Evolutionary conservation across 1,140 invertebrate genomes (phyloP).

Genomic region (Psilanteris sp.): DNA sequence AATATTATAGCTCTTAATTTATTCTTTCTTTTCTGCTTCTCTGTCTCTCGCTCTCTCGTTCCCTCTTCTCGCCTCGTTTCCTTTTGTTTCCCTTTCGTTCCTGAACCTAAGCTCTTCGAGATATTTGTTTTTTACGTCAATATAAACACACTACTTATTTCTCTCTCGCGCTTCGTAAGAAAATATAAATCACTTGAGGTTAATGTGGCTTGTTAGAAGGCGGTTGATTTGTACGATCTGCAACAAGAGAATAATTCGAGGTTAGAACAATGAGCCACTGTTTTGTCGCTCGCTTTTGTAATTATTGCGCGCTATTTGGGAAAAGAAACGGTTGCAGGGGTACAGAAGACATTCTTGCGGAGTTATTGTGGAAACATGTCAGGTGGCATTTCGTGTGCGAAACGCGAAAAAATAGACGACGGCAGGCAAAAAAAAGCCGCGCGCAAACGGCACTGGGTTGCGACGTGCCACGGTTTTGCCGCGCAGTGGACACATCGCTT

Average conservation of each 20-base stretch:
- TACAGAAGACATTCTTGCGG: conserved; percentile 31
- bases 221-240: conserved; percentile 81
- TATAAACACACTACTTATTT: conserved; percentile 80
- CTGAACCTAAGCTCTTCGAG: conserved; percentile 71
- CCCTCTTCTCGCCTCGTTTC: no score
- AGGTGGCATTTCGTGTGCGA: conserved; percentile 20
- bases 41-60: no score
- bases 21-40: conserved; percentile 40
- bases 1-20: conserved; percentile 76
- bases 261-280: conserved; percentile 38
- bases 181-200: conserved; percentile 82
- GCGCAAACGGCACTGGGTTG: conserved; percentile 28
- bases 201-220: conserved; percentile 81
- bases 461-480: conserved; percentile 32
- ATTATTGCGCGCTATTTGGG: conserved; percentile 9
- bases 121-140: conserved; percentile 69
- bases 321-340: conserved; percentile 9
- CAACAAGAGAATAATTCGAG: conserved; percentile 67
- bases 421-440: conserved; percentile 18
- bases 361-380: conserved; percentile 46
- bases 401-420: conserved; percentile 10
- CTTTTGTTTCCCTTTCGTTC: conserved; percentile 54
- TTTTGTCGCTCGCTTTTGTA: conserved; percentile 21
- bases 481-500: conserved; percentile 36
- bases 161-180: conserved; percentile 77